phyloP scores from a whole-genome alignment of 2,113 vertebrate species.

The Albula glossodonta region DNA sequence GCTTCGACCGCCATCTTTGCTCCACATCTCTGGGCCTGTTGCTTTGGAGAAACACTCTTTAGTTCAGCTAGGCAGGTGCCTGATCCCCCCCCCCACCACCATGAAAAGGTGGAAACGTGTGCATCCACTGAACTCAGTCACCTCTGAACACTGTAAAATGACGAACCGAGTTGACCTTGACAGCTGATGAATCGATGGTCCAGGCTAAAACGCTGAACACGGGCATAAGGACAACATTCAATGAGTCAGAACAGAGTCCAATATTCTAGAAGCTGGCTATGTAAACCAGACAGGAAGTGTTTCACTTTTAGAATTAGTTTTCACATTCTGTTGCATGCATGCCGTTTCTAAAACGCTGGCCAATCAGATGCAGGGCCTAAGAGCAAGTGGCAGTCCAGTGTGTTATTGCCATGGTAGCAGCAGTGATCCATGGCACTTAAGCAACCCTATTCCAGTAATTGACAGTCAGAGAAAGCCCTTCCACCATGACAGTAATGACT shows the following conservation, averaged over 20 bases:
- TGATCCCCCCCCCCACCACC: background rate
- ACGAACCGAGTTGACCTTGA: background rate
- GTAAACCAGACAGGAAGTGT: no score
- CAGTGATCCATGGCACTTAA: background rate
- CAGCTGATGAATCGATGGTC: background rate
- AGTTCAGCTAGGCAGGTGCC: no score
- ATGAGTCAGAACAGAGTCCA: background rate
- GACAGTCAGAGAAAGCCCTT: background rate
- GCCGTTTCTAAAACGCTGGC: background rate
- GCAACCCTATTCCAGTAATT: background rate
- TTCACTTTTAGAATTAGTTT: no score
- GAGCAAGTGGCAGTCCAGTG: background rate
- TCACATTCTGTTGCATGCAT: background rate
- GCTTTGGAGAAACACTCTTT: no score
- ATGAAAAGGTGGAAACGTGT: background rate
- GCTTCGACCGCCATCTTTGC: no score
- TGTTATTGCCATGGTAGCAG: background rate
- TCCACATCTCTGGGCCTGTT: no score
- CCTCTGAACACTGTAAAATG: background rate
- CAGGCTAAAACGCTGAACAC: background rate
- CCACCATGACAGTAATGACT: background rate
- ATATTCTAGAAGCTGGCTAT: background rate
- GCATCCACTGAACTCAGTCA: background rate
- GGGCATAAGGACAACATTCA: background rate
- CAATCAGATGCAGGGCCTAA: background rate